Evolutionary conservation across 2,113 vertebrate genomes (phyloP).

Genomic region (Anhinga anhinga): DNA sequence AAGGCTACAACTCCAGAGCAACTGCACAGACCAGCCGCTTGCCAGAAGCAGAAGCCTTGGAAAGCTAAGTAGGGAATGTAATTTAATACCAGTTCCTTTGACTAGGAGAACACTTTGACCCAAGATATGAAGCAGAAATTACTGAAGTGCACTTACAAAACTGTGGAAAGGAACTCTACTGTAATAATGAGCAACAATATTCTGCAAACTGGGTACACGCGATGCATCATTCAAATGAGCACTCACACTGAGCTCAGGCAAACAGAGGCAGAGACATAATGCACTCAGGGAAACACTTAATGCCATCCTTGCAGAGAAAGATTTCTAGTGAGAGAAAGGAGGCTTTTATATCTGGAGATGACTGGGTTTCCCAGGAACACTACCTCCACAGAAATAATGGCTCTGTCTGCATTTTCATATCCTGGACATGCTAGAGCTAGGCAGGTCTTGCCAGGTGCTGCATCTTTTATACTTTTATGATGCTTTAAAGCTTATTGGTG

Average conservation of each 20-base stretch:
- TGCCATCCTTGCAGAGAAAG: not conserved
- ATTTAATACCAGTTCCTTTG: not conserved
- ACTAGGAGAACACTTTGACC: conserved; percentile 2
- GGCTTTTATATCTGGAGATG: not conserved
- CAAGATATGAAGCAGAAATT: not conserved
- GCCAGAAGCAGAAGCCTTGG: not conserved
- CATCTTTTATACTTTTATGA: not conserved
- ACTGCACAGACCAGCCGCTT: not conserved
- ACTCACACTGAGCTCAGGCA: not conserved
- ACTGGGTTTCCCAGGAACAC: not conserved
- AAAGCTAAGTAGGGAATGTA: not conserved
- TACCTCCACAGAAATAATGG: not conserved
- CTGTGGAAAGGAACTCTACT: not conserved
- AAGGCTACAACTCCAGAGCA: not conserved
- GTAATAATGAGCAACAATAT: not conserved
- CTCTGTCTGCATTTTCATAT: not conserved
- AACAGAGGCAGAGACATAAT: not conserved
- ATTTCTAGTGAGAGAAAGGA: not conserved
- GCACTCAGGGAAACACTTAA: not conserved
- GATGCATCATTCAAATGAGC: conserved; percentile 27
- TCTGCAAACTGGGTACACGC: not conserved
- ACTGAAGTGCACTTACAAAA: conserved; percentile 20
- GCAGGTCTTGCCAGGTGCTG: not conserved
- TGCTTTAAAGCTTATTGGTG: not conserved
- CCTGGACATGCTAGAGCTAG: not conserved